Base-by-base conservation (phyloP, 2,113 vertebrate species). In the Vireo altiloquus region DNA sequence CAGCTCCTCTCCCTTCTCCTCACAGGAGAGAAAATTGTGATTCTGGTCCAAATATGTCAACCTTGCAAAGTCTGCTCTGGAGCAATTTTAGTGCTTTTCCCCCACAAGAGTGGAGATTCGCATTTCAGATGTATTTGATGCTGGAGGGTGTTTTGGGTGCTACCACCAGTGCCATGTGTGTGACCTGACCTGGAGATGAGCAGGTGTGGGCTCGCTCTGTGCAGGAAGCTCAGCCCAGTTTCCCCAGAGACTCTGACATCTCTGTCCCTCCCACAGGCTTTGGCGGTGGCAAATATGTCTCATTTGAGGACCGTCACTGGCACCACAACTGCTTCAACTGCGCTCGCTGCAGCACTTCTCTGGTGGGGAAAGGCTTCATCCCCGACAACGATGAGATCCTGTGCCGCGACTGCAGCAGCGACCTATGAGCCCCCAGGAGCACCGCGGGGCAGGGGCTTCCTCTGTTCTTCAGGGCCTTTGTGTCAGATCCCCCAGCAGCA, bases 261-360 rank as follows among this genome's bases (percentile, higher is more conserved):
- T 83, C 40, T 94, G 60, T 96, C 64, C 69, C 79, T 64, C 52
- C 81, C 27, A 2, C 70, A 99, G 99, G 99, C 95, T 99, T 99
- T 30, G 99, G 99, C 0, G 99, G 99, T 23, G 99, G 99, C 59
- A 99, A 99, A 97, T 99, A 99, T 23, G 98, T 99, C 97, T 99
- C 99, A 82, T 99, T 99, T 20, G 99, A 99, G 98, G 99, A 99
- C 12, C 99, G 99, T 27, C 99, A 99, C 96, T 99, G 99, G 99
- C 99, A 99, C 96, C 99, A 99, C 96, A 97, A 98, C 16, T 99
- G 99, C 97, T 99, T 99, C 96, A 98, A 98, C 97, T 99, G 99
- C 13, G 98, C 98, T 54, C 98, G 99, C 92, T 99, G 99, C 97
- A 98, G 98, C 19, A 97, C 98, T 39, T 99, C 99, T 0, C 98